Conservation (phyloP, 2,113 vertebrate genomes). For the Rhinolophus ferrumequinum region DNA sequence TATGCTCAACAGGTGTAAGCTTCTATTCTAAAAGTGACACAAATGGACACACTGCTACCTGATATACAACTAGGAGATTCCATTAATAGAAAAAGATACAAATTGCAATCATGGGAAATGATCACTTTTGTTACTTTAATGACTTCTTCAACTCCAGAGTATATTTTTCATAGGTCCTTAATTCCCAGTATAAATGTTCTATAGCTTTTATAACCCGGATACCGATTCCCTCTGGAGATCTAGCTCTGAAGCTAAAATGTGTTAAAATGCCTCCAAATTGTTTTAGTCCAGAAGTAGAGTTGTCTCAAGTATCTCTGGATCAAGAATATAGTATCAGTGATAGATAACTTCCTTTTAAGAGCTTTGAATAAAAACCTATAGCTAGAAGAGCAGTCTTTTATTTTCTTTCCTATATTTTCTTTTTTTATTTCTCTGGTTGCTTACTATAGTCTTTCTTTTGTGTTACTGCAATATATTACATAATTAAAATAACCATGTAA, state of each 20-base stretch:
- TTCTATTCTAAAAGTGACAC: not conserved
- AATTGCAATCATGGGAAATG: not conserved
- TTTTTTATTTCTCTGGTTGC: not conserved
- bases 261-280: not conserved
- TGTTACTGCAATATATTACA: not conserved
- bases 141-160: not conserved
- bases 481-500: not conserved
- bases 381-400: not conserved
- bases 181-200: not conserved
- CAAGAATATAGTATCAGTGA: not conserved
- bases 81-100: not conserved
- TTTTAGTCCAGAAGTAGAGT: not conserved
- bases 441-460: not conserved
- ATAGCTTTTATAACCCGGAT: not conserved
- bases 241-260: not conserved
- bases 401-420: not conserved
- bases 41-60: not conserved
- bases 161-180: not conserved
- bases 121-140: not conserved
- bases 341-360: not conserved
- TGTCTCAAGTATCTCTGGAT: not conserved
- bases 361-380: not conserved
- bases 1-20: not conserved
- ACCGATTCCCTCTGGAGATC: not conserved
- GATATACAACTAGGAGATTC: not conserved